These are phyloP conservation scores for Elephas maximus DNA, from an alignment of 2,113 vertebrate species.

Conservation along the genomic window DNA sequence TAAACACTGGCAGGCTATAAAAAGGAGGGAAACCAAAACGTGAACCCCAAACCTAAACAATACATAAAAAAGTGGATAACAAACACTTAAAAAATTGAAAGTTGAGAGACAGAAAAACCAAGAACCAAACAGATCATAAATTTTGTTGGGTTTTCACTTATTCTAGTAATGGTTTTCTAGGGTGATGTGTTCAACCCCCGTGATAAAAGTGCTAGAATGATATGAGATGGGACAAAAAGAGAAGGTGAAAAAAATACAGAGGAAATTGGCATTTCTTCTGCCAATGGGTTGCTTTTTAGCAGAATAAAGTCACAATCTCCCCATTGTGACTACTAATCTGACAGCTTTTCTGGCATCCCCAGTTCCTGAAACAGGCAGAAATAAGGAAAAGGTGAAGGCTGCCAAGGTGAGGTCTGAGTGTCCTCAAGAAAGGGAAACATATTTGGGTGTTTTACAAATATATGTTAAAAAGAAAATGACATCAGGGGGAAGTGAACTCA, in stretches of 20 bases:
- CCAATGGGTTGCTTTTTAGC: not conserved
- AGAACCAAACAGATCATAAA: not conserved
- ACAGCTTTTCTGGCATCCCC: not conserved
- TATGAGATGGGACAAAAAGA: not conserved
- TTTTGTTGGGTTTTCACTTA: not conserved
- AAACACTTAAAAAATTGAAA: slow-evolving; percentile 3
- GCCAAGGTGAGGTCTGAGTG: not conserved
- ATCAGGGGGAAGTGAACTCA: not conserved
- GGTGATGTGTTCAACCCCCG: not conserved
- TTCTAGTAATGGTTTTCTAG: not conserved
- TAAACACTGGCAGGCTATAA: not conserved
- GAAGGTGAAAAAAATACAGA: not conserved
- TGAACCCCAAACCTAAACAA: slow-evolving; percentile 37
- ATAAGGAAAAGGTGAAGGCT: not conserved
- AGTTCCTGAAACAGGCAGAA: not conserved
- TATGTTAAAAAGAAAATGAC: slow-evolving; percentile 24
- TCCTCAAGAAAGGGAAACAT: not conserved
- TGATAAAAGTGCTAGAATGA: not conserved
- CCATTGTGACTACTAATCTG: not conserved
- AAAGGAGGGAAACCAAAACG: not conserved
- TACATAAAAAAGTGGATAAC: slow-evolving; percentile 17
- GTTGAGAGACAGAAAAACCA: not conserved
- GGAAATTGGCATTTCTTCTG: not conserved
- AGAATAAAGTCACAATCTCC: not conserved
- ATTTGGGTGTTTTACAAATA: not conserved